Base-by-base conservation (phyloP, 2,797 vertebrate genomes). In the Cryptoblepharus egeriae region DNA sequence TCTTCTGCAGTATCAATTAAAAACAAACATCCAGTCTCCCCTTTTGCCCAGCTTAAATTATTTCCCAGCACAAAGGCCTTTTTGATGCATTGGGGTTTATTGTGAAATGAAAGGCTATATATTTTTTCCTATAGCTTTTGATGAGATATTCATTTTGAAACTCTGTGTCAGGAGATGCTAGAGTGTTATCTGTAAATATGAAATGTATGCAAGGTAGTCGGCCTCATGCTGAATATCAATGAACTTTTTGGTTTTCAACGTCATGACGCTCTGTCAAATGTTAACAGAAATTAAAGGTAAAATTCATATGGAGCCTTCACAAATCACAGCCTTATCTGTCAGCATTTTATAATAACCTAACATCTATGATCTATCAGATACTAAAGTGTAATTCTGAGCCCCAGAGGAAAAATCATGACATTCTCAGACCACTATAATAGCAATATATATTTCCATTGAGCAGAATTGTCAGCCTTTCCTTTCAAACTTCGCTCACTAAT, bases 231-330 rank as follows among this genome's bases (percentile, higher is more conserved):
- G 93, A 94, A 95, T 96, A 93, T 94, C 93, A 95, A 92, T 94
- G 93, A 95, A 93, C 79, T 91, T 88, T 71, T 60, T 64, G 90
- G 87, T 81, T 91, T 94, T 89, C 91, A 93, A 91, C 91, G 92
- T 92, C 93, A 93, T 79, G 87, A 93, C 88, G 90, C 85, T 93
- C 93, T 95, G 92, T 95, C 94, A 95, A 90, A 93, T 91, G 92
- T 93, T 95, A 95, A 90, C 88, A 92, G 89, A 95, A 94, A 95
- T 94, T 95, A 94, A 90, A 95, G 90, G 90, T 70, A 93, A 92
- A 92, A 95, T 94, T 93, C 87, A 88, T 93, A 92, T 87, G 85
- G 68, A 94, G 93, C 88, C 90, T 92, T 93, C 93, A 92, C 86
- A 94, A 92, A 94, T 93, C 93, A 92, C 82, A 93, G 84, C 67